Percentiles rank a stretch among this genome's conserved stretches.
Evolutionary conservation across 2,797 vertebrate species (phyloP).

Genomic region (Aselliscus stoliczkanus): DNA sequence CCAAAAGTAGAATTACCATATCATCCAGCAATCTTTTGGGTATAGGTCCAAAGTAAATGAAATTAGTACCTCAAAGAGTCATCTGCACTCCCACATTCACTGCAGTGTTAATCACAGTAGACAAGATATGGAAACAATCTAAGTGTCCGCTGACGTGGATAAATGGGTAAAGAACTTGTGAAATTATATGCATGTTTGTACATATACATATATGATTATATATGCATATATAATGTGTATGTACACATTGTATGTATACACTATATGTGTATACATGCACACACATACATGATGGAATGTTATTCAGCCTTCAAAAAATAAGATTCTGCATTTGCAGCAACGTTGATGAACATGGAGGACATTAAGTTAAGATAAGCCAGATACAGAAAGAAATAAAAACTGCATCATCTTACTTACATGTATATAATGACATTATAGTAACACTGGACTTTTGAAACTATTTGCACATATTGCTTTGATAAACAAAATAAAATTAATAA

Average conservation of each 20-base stretch:
- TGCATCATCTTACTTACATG: not conserved
- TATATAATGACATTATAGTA: too few species aligned
- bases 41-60: not conserved
- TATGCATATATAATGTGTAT: too few species aligned
- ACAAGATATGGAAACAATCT: not conserved
- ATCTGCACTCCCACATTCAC: not conserved
- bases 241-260: too few species aligned
- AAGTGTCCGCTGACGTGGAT: not conserved
- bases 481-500: not conserved
- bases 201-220: too few species aligned
- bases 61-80: not conserved
- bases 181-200: not conserved
- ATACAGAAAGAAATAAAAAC: not conserved
- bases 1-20: not conserved
- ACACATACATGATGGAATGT: not conserved
- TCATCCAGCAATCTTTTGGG: not conserved
- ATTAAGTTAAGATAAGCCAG: not conserved
- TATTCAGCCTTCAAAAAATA: not conserved
- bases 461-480: not conserved
- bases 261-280: too few species aligned
- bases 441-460: not conserved
- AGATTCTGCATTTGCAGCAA: not conserved
- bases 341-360: not conserved
- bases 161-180: not conserved
- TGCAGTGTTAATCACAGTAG: not conserved